Evolutionary conservation across 2,888 invertebrate species (phyloP), one percentile per base, ranked within the genome.

Genomic region (Tridacna gigas): DNA sequence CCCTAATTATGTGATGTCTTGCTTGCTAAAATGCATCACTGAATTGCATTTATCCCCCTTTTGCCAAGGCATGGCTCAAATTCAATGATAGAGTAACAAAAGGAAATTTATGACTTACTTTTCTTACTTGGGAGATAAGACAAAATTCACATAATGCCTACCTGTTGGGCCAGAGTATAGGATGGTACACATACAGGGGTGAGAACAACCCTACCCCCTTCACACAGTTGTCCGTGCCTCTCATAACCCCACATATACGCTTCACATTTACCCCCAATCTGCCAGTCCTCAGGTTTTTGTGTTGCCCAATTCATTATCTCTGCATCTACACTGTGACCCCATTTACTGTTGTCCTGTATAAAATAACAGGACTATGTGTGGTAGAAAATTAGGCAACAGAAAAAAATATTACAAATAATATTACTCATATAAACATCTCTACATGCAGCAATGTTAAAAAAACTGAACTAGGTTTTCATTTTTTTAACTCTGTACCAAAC

Each of bases 261-360:
- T 84, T 96, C 95, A 93, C 96, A 96, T 92, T 96, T 96, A 9
- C 96, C 96, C 11, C 96, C 96, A 56, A 96, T 95, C 93, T 96
- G 96, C 96, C 96, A 96, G 93, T 96, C 96, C 83, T 96, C 96
- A 5, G 96, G 96, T 56, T 95, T 94, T 88, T 96, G 96, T 2
- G 95, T 96, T 0, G 96, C 95, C 96, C 96, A 96, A 67, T 95
- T 94, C 95, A 96, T 96, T 63, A 96, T 96, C 92, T 96, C 96
- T 75, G 95, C 95, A 91, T 96, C 96, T 91, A 96, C 96, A 86
- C 95, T 95, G 65, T 96, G 91, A 76, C 95, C 95, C 96, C 96
- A 96, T 37, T 94, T 93, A 37, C 93, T 93, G 89, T 96, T 96
- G 87, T 96, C 95, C 88, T 94, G 89, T 20, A 73, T 81, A 37